Conservation (phyloP, 2,113 vertebrate species). For the Dasyurus viverrinus region DNA sequence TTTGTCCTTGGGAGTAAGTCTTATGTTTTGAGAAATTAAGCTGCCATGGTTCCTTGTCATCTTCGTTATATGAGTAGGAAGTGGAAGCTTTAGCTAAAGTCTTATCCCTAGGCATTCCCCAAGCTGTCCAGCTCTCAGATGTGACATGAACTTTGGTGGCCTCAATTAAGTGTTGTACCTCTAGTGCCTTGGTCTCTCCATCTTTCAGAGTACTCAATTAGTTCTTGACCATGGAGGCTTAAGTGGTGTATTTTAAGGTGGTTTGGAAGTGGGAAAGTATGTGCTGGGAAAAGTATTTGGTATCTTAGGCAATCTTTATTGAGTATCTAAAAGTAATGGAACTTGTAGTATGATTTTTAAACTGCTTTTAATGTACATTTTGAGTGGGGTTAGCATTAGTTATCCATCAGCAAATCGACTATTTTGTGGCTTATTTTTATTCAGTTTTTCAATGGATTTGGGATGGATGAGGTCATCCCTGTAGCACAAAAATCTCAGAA, state of each 20-base stretch:
- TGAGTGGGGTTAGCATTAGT: background rate
- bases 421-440: background rate
- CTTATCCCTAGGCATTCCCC: background rate
- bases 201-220: background rate
- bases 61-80: background rate
- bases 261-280: background rate
- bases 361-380: background rate
- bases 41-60: background rate
- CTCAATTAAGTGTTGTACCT: background rate
- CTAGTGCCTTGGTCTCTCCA: background rate
- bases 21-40: conserved; percentile 27
- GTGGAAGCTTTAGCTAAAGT: background rate
- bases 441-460: background rate
- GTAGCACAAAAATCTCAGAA: background rate
- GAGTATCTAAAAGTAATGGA: background rate
- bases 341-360: background rate
- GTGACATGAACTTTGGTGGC: background rate
- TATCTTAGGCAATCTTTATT: background rate
- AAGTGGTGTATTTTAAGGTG: background rate
- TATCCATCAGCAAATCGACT: background rate
- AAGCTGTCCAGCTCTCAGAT: background rate
- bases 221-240: background rate
- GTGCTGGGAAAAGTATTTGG: background rate
- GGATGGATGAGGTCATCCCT: background rate
- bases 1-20: background rate